Base-by-base conservation (phyloP, 2,888 invertebrate species). In the Blera fallax region DNA sequence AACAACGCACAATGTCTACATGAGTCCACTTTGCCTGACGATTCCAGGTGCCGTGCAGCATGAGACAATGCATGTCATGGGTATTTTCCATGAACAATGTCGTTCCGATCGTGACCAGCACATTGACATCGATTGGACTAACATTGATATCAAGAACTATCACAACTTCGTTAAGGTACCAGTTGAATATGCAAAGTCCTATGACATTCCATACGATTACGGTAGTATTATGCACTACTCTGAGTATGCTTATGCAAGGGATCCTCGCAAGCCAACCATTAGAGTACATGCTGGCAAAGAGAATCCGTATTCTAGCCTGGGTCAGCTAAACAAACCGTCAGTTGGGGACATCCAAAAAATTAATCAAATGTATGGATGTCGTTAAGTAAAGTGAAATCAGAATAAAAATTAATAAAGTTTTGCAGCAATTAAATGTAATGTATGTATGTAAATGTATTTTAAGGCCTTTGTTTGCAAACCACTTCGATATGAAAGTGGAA, bases 81-180 rank as follows among this genome's bases (percentile, higher is more conserved):
- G 92, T 0, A 88, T 92, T 7, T 90, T 89, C 52, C 92, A 92
- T 65, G 92, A 92, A 72, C 92, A 92, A 87, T 90, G 90, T 70
- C 90, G 92, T 3, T 89, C 89, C 2, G 92, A 92, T 88, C 89
- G 92, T 0, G 90, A 92, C 70, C 87, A 90, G 1, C 89, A 90
- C 76, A 90, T 92, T n/a, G 85, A 88, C 0, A 89, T 92, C 6
- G 88, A 90, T 0, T 92, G 91, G 87, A 89, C 89, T 2, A 92
- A 92, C 34, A 91, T 92, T 54, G 89, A 90, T 7, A 79, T 89
- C 16, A 89, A 89, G 21, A 90, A 89, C 64, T 90, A 91, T 88
- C 87, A 89, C 0, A 91, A 92, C 72, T 92, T 92, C 34, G 88
- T 89, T 60, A 89, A 89, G 58, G 89, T 89, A 18, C 88, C 90